Conservation (phyloP, 2,888 invertebrate genomes). For the Xestia c-nigrum region DNA sequence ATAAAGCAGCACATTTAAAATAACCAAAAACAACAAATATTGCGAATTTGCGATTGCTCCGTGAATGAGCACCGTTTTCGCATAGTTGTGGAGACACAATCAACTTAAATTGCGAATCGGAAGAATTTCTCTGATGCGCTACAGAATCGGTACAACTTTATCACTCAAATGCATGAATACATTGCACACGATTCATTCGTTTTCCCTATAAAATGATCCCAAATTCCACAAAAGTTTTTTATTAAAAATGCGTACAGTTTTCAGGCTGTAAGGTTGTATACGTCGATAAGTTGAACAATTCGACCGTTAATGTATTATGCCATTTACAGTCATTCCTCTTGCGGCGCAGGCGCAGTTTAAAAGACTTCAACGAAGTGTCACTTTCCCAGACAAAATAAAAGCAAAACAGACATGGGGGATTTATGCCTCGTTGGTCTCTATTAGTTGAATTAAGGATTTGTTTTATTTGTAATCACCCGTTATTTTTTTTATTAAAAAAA, state of each 20-base stretch:
- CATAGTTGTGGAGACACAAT: background rate
- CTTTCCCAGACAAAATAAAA: conserved; percentile 2
- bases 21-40: background rate
- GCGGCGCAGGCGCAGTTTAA: conserved; percentile 10
- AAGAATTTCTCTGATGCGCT: background rate
- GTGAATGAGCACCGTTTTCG: background rate
- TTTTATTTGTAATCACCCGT: too few relatives aligned
- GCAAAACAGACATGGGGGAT: background rate
- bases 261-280: background rate
- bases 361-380: conserved; percentile 36
- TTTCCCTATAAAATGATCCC: background rate
- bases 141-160: background rate
- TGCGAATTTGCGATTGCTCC: background rate
- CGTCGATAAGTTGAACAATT: background rate
- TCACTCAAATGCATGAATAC: background rate
- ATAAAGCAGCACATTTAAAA: background rate
- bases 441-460: background rate
- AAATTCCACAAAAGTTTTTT: background rate
- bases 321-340: background rate
- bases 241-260: background rate
- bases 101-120: background rate
- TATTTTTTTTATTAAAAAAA: background rate
- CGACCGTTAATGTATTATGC: background rate
- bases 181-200: background rate
- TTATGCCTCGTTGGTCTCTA: background rate